Percentiles rank a stretch among this genome's conserved stretches.
Evolutionary conservation across 1,140 invertebrate genomes (phyloP).

Genomic region (Latrodectus geometricus): DNA sequence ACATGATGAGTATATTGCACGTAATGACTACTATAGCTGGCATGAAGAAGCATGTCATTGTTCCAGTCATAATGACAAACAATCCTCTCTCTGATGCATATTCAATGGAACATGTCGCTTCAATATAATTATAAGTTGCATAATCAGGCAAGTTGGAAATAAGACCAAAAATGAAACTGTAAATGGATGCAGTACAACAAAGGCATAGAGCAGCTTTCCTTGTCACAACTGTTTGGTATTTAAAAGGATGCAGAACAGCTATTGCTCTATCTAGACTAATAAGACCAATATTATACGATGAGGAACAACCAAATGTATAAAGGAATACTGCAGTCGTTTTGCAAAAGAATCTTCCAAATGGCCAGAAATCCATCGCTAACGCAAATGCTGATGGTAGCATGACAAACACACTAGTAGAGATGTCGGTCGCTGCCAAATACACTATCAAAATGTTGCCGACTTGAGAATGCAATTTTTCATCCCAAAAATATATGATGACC

Average conservation of each 20-base stretch:
- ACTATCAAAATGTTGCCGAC: constrained; percentile 32
- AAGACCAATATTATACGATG: constrained; percentile 18
- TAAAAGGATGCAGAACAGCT: constrained; percentile 38
- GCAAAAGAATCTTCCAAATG: constrained; percentile 12
- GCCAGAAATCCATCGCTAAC: constrained; percentile 33
- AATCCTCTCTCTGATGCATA: background rate
- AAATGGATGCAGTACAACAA: background rate
- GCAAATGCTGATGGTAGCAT: constrained; percentile 25
- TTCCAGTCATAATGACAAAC: background rate
- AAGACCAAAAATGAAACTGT: background rate
- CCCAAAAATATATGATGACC: background rate
- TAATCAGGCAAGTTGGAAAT: background rate
- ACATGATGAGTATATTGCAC: constrained; percentile 14
- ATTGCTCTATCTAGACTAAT: constrained; percentile 48
- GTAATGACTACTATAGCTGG: background rate
- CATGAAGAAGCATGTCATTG: background rate
- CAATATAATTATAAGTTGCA: constrained; percentile 31
- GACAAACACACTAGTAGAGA: constrained; percentile 29
- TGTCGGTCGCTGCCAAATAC: constrained; percentile 30
- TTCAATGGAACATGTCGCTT: constrained; percentile 17
- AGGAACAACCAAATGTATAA: constrained; percentile 22
- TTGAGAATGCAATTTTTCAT: constrained; percentile 13
- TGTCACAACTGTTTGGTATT: constrained; percentile 10
- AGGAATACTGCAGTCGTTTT: constrained; percentile 6
- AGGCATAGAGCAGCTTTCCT: background rate